Percentiles rank a stretch among this genome's conserved stretches.
phyloP scores from a whole-genome alignment of 2,888 invertebrate species.

The Colostygia pectinataria region DNA sequence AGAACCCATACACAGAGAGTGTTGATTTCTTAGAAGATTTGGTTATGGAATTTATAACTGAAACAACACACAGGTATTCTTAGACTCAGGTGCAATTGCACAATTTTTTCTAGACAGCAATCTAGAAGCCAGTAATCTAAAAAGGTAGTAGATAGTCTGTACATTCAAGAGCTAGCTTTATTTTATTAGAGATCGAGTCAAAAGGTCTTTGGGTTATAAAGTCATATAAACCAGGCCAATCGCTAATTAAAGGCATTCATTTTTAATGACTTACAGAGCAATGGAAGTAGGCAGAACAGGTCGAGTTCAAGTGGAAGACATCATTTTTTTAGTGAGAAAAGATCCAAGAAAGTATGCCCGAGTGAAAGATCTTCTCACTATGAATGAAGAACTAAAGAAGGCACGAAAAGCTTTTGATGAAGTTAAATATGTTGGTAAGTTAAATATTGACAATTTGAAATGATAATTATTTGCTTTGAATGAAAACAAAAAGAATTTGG shows the following conservation, averaged over 20 bases:
- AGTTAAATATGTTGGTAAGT: slow-evolving; percentile 96
- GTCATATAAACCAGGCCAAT: too few relatives aligned
- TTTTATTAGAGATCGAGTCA: too few relatives aligned
- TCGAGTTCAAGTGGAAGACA: slow-evolving; percentile 98
- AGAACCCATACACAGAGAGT: slow-evolving; percentile 99
- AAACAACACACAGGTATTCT: slow-evolving; percentile 91
- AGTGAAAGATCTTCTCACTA: slow-evolving; percentile 97
- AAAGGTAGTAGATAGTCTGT: too few relatives aligned
- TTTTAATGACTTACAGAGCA: slow-evolving; percentile 89
- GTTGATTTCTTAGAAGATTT: slow-evolving; percentile 98
- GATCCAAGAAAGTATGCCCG: slow-evolving; percentile 98
- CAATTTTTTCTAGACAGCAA: too few relatives aligned
- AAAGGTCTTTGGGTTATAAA: too few relatives aligned
- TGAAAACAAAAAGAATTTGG: not conserved
- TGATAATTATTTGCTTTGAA: slow-evolving; percentile 4
- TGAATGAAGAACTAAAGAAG: slow-evolving; percentile 99
- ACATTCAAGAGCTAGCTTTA: too few relatives aligned
- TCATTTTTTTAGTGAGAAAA: slow-evolving; percentile 97
- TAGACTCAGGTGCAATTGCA: too few relatives aligned
- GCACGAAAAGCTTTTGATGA: slow-evolving; percentile 99
- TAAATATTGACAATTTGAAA: not conserved
- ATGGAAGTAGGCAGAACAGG: slow-evolving; percentile 99
- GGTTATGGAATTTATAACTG: slow-evolving; percentile 98
- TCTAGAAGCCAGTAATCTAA: too few relatives aligned
- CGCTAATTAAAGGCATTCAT: too few relatives aligned